Percentiles rank a stretch among this genome's conserved stretches.
Conservation (phyloP, 2,113 vertebrate genomes). For the Plestiodon gilberti region DNA sequence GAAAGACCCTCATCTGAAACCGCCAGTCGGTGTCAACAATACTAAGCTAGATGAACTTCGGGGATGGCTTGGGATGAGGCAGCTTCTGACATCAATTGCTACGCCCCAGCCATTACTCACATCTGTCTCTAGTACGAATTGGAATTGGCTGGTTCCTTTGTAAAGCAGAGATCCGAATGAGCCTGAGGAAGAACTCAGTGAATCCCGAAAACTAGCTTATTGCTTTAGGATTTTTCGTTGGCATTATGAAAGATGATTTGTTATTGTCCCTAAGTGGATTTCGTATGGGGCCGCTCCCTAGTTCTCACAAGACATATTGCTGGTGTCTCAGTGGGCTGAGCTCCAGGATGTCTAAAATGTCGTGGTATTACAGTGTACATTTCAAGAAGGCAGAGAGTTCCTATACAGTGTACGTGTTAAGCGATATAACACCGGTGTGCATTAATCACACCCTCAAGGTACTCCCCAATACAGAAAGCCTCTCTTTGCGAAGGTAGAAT, state of each 20-base stretch:
- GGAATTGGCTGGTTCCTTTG: background rate
- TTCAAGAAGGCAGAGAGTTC: slow-evolving; percentile 45
- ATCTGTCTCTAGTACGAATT: background rate
- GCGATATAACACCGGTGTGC: slow-evolving; percentile 40
- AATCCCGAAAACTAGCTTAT: background rate
- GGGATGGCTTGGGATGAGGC: no score
- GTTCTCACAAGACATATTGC: slow-evolving; percentile 22
- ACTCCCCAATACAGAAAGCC: slow-evolving; percentile 29
- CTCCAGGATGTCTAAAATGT: slow-evolving; percentile 38
- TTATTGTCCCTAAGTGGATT: slow-evolving; percentile 29
- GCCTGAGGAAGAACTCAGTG: background rate
- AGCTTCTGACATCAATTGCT: no score
- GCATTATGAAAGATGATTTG: background rate
- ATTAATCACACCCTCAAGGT: slow-evolving; percentile 31
- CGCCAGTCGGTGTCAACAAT: no score
- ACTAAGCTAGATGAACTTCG: no score
- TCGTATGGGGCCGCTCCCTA: slow-evolving; percentile 30
- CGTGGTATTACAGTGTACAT: slow-evolving; percentile 52
- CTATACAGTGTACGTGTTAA: slow-evolving; percentile 51
- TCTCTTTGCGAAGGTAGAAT: slow-evolving; percentile 27
- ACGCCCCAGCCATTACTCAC: background rate
- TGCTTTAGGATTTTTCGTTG: background rate
- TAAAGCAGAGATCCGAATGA: background rate
- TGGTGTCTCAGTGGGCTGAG: slow-evolving; percentile 38
- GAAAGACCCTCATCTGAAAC: no score